Evolutionary conservation across 1,140 invertebrate genomes (phyloP).

Genomic region (Calliopsis andreniformis): DNA sequence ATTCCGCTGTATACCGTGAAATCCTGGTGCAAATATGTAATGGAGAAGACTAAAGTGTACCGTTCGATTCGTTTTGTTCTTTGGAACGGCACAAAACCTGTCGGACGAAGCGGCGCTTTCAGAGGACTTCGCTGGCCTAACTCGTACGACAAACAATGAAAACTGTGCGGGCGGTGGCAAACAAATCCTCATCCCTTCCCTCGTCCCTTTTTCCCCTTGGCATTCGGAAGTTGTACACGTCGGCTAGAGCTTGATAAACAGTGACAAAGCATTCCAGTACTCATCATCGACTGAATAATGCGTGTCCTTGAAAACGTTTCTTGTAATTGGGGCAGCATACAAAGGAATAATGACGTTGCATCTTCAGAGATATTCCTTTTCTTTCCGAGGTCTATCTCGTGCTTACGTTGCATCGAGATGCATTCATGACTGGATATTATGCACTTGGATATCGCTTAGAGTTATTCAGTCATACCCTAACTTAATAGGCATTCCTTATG

Average conservation of each 20-base stretch:
- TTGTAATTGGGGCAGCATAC: conserved; percentile 26
- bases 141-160: conserved; percentile 72
- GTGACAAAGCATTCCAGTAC: conserved; percentile 42
- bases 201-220: conserved; percentile 36
- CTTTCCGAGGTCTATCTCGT: not conserved
- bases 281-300: conserved; percentile 24
- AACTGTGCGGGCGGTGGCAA: conserved; percentile 66
- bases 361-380: not conserved
- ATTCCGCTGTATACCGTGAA: conserved; percentile 56
- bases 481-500: too few relatives aligned
- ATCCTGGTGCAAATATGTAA: conserved; percentile 60
- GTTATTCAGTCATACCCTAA: too few relatives aligned
- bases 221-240: conserved; percentile 14
- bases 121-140: conserved; percentile 63
- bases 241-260: conserved; percentile 62
- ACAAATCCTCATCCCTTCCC: conserved; percentile 59
- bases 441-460: too few relatives aligned
- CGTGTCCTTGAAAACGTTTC: conserved; percentile 4
- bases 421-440: too few relatives aligned
- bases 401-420: not conserved
- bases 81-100: conserved; percentile 12
- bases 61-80: conserved; percentile 22
- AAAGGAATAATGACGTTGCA: conserved; percentile 20
- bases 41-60: conserved; percentile 18
- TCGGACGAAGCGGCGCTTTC: conserved; percentile 48